Conservation (phyloP, 2,113 vertebrate species). For the Pelodiscus sinensis region DNA sequence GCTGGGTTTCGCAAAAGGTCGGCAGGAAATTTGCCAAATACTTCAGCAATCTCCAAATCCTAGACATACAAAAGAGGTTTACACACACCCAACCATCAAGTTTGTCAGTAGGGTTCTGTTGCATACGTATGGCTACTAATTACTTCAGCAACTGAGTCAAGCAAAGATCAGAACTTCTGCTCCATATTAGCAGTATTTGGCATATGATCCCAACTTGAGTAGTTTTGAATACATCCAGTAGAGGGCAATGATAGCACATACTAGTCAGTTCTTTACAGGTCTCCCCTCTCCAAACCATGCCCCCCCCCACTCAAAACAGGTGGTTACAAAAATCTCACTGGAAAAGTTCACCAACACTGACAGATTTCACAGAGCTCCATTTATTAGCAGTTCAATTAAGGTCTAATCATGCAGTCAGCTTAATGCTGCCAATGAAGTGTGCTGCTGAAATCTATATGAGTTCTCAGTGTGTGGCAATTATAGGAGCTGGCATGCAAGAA, state of each 20-base stretch:
- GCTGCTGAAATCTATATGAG: neutral
- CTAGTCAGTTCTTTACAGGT: neutral
- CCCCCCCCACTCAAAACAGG: neutral
- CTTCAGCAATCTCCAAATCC: neutral
- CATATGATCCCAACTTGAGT: fast-evolving
- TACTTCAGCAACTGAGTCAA: neutral
- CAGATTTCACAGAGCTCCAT: neutral
- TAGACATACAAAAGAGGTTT: fast-evolving
- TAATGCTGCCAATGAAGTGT: neutral
- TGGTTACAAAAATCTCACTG: neutral
- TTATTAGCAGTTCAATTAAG: neutral
- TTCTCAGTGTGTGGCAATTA: neutral
- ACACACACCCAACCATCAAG: no score
- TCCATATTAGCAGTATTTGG: neutral
- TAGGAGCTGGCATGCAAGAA: neutral
- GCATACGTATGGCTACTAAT: neutral
- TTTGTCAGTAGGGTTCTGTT: neutral
- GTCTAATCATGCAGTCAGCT: neutral
- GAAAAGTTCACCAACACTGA: neutral
- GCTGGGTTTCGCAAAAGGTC: neutral
- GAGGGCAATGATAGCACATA: fast-evolving
- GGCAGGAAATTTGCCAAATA: neutral
- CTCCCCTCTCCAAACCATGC: fast-evolving
- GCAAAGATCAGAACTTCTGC: fast-evolving
- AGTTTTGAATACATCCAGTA: fast-evolving